phyloP scores from a whole-genome alignment of 2,888 invertebrate species.

The Mayetiola destructor region DNA sequence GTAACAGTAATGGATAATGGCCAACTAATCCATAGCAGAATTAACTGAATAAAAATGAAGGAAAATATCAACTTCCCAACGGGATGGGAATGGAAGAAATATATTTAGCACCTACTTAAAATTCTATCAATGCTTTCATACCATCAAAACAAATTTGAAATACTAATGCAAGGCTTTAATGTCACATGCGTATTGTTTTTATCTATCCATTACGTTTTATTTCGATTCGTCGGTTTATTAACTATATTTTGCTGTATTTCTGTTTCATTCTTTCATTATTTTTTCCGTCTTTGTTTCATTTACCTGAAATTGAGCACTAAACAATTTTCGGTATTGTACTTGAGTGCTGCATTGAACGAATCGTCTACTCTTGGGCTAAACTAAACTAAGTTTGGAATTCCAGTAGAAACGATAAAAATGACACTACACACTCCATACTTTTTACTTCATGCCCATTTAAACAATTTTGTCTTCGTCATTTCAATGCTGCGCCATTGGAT shows the following conservation, averaged over 20 bases:
- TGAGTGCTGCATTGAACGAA: no score
- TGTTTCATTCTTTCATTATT: not conserved
- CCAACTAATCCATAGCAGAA: not conserved
- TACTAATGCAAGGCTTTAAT: constrained; percentile 19
- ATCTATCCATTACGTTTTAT: constrained; percentile 6
- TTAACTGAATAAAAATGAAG: not conserved
- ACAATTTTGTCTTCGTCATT: no score
- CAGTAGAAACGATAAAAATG: no score
- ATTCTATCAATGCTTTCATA: constrained; percentile 19
- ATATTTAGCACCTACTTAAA: constrained; percentile 17
- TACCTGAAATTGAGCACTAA: no score
- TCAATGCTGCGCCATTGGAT: not conserved
- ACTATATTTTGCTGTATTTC: not conserved
- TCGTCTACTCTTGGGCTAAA: no score
- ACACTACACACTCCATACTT: no score
- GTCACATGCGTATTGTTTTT: constrained; percentile 8
- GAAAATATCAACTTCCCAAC: not conserved
- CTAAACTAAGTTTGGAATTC: no score
- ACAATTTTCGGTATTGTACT: no score
- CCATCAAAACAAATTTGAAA: constrained; percentile 21
- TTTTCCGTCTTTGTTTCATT: not conserved
- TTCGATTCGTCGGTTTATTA: not conserved
- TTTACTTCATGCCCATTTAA: not conserved
- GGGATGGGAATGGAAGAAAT: not conserved
- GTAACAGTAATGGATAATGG: no score